These are phyloP conservation scores for Drosophila atroscutellata DNA, from an alignment of 2,888 invertebrate genomes.

Conservation along the genomic window DNA sequence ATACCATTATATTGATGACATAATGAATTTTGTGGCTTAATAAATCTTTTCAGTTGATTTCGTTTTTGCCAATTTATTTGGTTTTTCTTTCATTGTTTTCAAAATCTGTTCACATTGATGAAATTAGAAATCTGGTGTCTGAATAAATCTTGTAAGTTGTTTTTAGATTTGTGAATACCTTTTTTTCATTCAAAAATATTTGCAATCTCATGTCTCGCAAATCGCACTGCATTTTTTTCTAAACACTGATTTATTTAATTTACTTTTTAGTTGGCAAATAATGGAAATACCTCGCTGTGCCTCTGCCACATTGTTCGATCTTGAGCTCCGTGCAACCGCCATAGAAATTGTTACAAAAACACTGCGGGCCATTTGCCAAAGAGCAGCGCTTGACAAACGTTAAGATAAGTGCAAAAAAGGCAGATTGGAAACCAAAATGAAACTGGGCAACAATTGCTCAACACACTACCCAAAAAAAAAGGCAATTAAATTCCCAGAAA, in stretches of 20 bases:
- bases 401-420: conserved; percentile 36
- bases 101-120: too few species aligned
- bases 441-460: conserved; percentile 51
- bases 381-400: conserved; percentile 44
- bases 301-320: conserved; percentile 49
- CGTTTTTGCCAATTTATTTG: neutral
- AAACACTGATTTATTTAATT: conserved; percentile 6
- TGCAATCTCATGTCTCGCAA: neutral
- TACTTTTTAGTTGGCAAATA: conserved; percentile 5
- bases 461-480: conserved; percentile 31
- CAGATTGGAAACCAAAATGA: conserved; percentile 27
- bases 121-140: neutral
- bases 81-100: neutral
- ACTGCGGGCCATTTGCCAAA: conserved; percentile 72
- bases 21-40: neutral
- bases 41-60: neutral
- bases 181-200: neutral
- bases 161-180: neutral
- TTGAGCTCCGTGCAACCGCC: conserved; percentile 59
- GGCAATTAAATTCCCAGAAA: conserved; percentile 77
- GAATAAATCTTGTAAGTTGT: neutral
- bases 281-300: conserved; percentile 13
- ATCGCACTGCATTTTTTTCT: conserved; percentile 1
- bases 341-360: conserved; percentile 65
- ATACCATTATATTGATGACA: neutral